These are phyloP conservation scores for Amaurobius ferox DNA, from an alignment of 2,888 invertebrate species.

Conservation along the genomic window DNA sequence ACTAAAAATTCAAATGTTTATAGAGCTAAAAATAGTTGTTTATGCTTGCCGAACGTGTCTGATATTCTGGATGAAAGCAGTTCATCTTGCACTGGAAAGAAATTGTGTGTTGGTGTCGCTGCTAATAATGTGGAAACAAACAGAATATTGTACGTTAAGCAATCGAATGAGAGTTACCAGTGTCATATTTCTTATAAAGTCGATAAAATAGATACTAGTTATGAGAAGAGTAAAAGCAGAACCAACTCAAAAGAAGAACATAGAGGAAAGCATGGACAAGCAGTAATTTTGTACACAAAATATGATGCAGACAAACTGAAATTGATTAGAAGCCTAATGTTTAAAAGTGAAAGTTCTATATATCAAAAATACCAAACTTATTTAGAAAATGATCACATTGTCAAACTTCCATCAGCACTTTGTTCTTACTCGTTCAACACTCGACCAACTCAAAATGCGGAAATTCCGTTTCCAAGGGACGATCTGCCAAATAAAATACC, in stretches of 20 bases:
- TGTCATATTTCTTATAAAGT: not conserved
- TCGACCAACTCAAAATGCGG: too few relatives aligned
- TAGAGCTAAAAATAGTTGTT: conserved; percentile 14
- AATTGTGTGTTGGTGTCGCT: not conserved
- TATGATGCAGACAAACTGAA: not conserved
- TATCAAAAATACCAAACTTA: conserved; percentile 52
- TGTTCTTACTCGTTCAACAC: not conserved
- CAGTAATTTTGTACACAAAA: not conserved
- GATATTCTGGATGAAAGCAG: conserved; percentile 21
- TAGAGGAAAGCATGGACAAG: not conserved
- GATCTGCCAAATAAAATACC: not conserved
- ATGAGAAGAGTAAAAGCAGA: not conserved
- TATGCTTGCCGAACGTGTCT: conserved; percentile 22
- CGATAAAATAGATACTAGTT: too few relatives aligned
- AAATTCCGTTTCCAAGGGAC: not conserved
- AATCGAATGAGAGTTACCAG: not conserved
- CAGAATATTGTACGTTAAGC: conserved; percentile 22
- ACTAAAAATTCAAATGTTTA: conserved; percentile 36
- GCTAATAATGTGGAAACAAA: not conserved
- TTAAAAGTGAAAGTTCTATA: conserved; percentile 40
- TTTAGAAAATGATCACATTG: conserved; percentile 21
- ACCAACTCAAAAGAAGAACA: not conserved
- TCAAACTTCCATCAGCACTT: conserved; percentile 21
- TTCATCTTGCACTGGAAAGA: conserved; percentile 27
- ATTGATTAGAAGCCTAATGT: conserved; percentile 29